These are phyloP conservation scores for Rhodophaea formosa DNA, from an alignment of 2,888 invertebrate species.

Conservation along the genomic window DNA sequence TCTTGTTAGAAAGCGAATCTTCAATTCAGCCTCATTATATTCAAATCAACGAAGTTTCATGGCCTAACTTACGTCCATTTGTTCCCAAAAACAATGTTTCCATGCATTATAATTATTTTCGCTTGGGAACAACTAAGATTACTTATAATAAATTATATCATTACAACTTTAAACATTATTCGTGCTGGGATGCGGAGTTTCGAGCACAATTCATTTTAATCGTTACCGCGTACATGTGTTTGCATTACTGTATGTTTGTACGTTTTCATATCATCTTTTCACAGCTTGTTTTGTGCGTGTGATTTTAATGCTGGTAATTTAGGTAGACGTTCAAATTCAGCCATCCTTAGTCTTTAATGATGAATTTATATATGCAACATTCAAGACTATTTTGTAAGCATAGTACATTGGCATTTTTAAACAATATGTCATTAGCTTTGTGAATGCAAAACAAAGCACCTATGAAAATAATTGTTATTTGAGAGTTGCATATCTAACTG, in stretches of 20 bases:
- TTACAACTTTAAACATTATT: constrained; percentile 19
- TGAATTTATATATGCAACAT: too few relatives aligned
- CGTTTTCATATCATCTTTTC: too few relatives aligned
- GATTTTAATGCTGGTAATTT: too few relatives aligned
- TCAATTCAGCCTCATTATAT: neutral
- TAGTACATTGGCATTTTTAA: too few relatives aligned
- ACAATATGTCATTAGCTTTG: too few relatives aligned
- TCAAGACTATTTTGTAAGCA: too few relatives aligned
- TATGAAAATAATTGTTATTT: too few relatives aligned
- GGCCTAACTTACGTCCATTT: constrained; percentile 3
- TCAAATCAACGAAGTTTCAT: constrained; percentile 8
- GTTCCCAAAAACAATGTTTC: constrained; percentile 7
- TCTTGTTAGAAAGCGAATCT: neutral
- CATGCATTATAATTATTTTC: constrained; percentile 14
- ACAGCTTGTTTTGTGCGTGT: too few relatives aligned
- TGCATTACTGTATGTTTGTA: neutral
- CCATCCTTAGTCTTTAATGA: too few relatives aligned
- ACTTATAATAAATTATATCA: constrained; percentile 17
- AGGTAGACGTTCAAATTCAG: too few relatives aligned
- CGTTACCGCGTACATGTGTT: constrained; percentile 11
- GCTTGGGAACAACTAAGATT: constrained; percentile 6
- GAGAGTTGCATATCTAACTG: too few relatives aligned
- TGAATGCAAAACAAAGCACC: too few relatives aligned
- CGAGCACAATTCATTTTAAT: constrained; percentile 17
- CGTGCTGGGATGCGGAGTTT: constrained; percentile 15